A percentile compares a stretch with the other conserved stretches of the same genome.
These are phyloP conservation scores for Ploceus nigricollis DNA, from an alignment of 2,113 vertebrate species.

Conservation along the genomic window DNA sequence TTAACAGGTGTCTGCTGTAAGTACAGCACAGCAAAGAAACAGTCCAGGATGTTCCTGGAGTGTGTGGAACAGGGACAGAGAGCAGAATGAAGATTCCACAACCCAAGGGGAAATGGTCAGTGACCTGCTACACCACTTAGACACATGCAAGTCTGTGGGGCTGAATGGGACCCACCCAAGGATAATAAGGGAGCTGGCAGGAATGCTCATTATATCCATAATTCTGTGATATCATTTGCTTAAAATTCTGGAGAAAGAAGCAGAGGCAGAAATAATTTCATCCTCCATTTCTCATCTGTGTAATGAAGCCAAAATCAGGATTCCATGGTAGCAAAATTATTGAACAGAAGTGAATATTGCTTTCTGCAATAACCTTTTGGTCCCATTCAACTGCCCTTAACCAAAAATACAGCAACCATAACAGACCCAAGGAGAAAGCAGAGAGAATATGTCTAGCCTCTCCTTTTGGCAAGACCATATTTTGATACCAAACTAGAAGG, in stretches of 20 bases:
- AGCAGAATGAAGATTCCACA: not conserved
- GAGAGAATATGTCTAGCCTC: not conserved
- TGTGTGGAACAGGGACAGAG: not conserved
- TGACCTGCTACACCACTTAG: not conserved
- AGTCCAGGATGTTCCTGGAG: not conserved
- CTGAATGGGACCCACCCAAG: not conserved
- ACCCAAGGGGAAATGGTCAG: not conserved
- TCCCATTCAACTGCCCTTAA: not conserved
- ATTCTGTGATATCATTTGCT: not conserved
- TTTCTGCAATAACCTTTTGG: not conserved
- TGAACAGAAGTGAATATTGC: not conserved
- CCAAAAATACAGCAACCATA: not conserved
- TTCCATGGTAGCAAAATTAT: not conserved
- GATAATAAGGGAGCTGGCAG: not conserved
- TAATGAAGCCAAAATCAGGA: not conserved
- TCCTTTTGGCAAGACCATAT: not conserved
- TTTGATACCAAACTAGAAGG: not conserved
- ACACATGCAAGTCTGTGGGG: not conserved
- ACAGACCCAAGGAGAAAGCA: not conserved
- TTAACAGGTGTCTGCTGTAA: not conserved
- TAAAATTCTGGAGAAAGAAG: not conserved
- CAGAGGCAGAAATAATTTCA: not conserved
- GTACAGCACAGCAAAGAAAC: not conserved
- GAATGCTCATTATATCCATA: not conserved
- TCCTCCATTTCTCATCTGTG: not conserved